These are phyloP conservation scores for Leucoraja ocellata DNA, from an alignment of 2,797 vertebrate species.

Conservation along the genomic window DNA sequence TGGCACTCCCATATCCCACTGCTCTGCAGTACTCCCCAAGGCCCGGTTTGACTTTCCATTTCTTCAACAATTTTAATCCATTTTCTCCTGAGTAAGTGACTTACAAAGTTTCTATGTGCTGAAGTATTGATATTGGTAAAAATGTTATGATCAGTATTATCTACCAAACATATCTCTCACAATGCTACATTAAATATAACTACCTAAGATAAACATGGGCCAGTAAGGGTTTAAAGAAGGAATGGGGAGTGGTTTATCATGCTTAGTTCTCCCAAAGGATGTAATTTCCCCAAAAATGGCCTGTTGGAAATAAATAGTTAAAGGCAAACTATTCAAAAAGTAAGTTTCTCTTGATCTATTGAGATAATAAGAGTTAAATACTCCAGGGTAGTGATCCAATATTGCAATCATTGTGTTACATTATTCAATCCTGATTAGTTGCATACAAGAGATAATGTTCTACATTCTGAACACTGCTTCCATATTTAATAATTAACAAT, in stretches of 20 bases:
- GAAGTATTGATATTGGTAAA: background rate
- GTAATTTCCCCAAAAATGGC: background rate
- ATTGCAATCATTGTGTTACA: background rate
- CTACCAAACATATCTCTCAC: background rate
- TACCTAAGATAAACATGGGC: background rate
- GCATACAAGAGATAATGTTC: background rate
- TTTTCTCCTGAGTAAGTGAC: background rate
- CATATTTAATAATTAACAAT: background rate
- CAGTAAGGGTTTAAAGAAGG: background rate
- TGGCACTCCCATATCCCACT: too few species aligned
- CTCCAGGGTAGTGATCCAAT: background rate
- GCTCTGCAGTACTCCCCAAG: too few species aligned
- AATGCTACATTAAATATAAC: background rate
- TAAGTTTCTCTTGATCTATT: background rate
- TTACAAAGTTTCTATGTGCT: background rate
- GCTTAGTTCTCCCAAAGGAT: background rate
- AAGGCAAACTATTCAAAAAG: background rate
- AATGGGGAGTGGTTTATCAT: background rate
- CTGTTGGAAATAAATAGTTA: background rate
- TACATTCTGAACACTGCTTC: background rate
- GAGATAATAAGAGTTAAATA: background rate
- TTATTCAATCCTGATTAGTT: background rate
- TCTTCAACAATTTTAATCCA: background rate
- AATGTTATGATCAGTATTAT: background rate
- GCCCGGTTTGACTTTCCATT: too few species aligned